phyloP scores from a whole-genome alignment of 2,113 vertebrate species.

The Ptyas mucosa region DNA sequence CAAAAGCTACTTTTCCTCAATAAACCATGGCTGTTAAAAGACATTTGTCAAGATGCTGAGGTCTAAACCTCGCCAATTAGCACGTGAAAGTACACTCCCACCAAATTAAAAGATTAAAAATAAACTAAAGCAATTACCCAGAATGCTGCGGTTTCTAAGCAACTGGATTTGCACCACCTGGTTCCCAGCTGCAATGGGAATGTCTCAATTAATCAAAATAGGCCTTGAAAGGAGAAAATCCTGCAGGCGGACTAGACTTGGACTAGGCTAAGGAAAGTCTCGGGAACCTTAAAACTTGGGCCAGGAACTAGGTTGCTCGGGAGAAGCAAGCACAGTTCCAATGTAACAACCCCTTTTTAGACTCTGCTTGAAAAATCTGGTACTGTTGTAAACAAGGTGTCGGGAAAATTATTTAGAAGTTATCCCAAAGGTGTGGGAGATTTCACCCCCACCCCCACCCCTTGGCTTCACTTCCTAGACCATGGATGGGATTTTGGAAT shows the following conservation, averaged over 20 bases:
- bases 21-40: conserved; percentile 55
- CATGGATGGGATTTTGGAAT: neutral
- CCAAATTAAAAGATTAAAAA: conserved; percentile 62
- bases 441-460: neutral
- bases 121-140: conserved; percentile 58
- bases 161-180: conserved; percentile 53
- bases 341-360: neutral
- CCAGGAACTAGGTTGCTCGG: conserved; percentile 6
- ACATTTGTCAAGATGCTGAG: conserved; percentile 49
- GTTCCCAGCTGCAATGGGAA: conserved; percentile 64
- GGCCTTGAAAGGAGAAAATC: conserved; percentile 43
- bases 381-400: neutral
- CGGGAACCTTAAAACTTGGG: conserved; percentile 34
- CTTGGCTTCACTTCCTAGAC: neutral
- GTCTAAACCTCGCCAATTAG: conserved; percentile 50
- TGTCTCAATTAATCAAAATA: conserved; percentile 60
- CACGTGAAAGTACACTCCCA: conserved; percentile 48
- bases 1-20: conserved; percentile 35
- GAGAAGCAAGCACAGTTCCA: neutral
- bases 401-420: neutral
- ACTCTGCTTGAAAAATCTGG: neutral
- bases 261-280: neutral
- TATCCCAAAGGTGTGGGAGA: neutral
- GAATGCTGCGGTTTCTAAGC: conserved; percentile 51
- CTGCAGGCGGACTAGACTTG: neutral